Conservation (phyloP, 1,140 invertebrate species). For the Bombus vancouverensis region DNA sequence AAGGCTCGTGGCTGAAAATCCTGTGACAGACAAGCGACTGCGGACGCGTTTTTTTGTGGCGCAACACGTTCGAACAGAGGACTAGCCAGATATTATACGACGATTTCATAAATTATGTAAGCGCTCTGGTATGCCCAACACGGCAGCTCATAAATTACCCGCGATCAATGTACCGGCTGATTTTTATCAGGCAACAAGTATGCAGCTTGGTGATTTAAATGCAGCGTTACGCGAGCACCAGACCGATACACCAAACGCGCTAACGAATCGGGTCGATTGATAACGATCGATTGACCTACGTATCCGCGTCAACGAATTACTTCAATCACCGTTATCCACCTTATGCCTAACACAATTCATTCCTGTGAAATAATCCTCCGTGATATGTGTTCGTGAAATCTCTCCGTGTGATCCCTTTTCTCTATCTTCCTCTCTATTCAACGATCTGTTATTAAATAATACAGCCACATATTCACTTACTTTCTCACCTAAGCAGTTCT, state of each 20-base stretch:
- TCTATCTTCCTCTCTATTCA: not conserved
- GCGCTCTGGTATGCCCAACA: constrained; percentile 13
- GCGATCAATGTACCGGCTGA: constrained; percentile 8
- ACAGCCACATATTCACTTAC: not conserved
- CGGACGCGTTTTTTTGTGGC: not conserved
- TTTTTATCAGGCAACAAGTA: constrained; percentile 17
- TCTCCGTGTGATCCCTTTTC: not conserved
- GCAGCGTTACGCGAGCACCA: not conserved
- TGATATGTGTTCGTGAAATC: not conserved
- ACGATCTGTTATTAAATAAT: not conserved
- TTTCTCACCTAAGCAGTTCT: not conserved
- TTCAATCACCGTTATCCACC: not conserved
- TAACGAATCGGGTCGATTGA: constrained; percentile 32
- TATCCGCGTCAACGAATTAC: constrained; percentile 26
- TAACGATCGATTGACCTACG: constrained; percentile 20
- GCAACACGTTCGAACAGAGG: constrained; percentile 3
- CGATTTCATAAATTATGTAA: constrained; percentile 47
- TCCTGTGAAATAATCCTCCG: not conserved
- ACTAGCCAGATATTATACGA: constrained; percentile 12
- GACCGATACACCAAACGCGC: not conserved
- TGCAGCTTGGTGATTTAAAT: constrained; percentile 19
- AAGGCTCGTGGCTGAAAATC: not conserved
- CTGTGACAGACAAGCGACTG: not conserved
- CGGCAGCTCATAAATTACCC: constrained; percentile 33
- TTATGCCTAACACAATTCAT: not conserved